These are phyloP conservation scores for Oryzaephilus surinamensis DNA, from an alignment of 1,140 invertebrate species.

Conservation along the genomic window DNA sequence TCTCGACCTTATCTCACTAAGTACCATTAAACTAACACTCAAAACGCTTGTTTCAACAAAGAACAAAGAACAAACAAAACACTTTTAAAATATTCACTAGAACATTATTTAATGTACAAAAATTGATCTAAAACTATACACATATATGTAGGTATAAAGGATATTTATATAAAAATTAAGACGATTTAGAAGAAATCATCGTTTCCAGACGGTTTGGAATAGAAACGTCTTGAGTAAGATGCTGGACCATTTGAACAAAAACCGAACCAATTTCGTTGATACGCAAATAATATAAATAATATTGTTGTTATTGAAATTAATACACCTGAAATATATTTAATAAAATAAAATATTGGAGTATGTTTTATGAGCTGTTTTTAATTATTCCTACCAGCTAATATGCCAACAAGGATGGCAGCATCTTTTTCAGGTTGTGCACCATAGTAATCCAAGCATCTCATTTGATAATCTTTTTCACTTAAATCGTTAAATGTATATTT, in stretches of 20 bases:
- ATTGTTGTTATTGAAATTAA: conserved; percentile 53
- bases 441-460: conserved; percentile 51
- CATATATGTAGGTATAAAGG: too few species aligned
- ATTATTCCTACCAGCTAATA: conserved; percentile 50
- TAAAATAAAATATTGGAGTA: background rate
- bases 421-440: conserved; percentile 51
- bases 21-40: too few species aligned
- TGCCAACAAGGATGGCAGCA: conserved; percentile 51
- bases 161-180: too few species aligned
- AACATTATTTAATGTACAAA: too few species aligned
- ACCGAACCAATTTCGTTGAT: conserved; percentile 51
- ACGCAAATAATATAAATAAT: conserved; percentile 44
- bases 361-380: conserved; percentile 11
- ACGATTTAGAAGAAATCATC: too few species aligned
- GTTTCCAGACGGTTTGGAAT: too few species aligned
- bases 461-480: conserved; percentile 40
- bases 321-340: too few species aligned
- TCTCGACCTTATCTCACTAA: too few species aligned
- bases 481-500: conserved; percentile 44
- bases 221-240: conserved; percentile 55
- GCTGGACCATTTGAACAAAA: conserved; percentile 37
- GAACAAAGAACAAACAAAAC: too few species aligned
- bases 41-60: too few species aligned
- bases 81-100: too few species aligned
- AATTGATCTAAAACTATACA: too few species aligned